Evolutionary conservation across 1,140 invertebrate species (phyloP).

Genomic region (Drosophila persimilis): DNA sequence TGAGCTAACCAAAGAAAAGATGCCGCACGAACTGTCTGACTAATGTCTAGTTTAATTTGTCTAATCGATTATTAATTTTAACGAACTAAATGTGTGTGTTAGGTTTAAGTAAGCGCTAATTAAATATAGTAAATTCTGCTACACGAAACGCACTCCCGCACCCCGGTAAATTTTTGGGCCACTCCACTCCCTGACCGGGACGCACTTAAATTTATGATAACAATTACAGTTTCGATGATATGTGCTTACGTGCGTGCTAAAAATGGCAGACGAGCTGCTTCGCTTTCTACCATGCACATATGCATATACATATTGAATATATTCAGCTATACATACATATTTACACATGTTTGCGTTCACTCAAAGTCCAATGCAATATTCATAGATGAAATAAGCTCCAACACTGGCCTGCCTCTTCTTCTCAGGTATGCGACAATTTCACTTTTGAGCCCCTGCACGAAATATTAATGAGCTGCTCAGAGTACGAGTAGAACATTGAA

Average conservation of each 20-base stretch:
- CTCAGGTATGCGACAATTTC: conserved; percentile 78
- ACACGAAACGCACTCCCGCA: conserved; percentile 11
- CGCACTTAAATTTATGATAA: conserved; percentile 55
- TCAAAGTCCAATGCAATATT: conserved; percentile 63
- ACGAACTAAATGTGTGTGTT: conserved; percentile 80
- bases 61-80: conserved; percentile 55
- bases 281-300: conserved; percentile 65
- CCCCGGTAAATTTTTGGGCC: conserved; percentile 6
- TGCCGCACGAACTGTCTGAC: conserved; percentile 74
- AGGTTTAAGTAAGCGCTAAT: conserved; percentile 77
- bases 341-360: neutral
- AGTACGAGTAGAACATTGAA: conserved; percentile 60
- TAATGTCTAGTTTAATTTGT: conserved; percentile 71
- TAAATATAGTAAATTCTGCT: conserved; percentile 75
- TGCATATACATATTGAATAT: conserved; percentile 6
- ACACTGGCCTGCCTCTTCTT: conserved; percentile 11
- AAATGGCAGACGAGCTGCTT: conserved; percentile 42
- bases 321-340: conserved; percentile 10
- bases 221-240: conserved; percentile 54
- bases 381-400: conserved; percentile 58
- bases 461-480: conserved; percentile 68
- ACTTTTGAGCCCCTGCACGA: conserved; percentile 67
- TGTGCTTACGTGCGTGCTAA: conserved; percentile 64
- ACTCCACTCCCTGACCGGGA: conserved; percentile 10
- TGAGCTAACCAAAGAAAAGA: conserved; percentile 71